A percentile compares a stretch with the other conserved stretches of the same genome.
phyloP scores from a whole-genome alignment of 2,113 vertebrate genomes.

The Bos indicus region DNA sequence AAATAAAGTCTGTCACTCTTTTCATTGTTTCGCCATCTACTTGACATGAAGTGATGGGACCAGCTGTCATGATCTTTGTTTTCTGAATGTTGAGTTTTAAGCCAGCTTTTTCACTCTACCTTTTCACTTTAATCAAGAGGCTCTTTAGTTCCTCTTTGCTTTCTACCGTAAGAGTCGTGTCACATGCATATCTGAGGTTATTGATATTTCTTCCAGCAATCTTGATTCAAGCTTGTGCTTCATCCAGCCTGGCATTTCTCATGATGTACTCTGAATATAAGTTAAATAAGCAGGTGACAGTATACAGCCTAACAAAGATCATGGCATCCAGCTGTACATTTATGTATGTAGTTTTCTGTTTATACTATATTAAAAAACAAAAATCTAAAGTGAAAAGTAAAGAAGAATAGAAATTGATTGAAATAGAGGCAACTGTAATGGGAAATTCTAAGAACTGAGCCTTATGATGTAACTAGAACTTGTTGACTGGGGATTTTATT shows the following conservation, averaged over 20 bases:
- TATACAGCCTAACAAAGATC: too few relatives aligned
- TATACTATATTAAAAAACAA: background rate
- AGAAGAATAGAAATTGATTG: background rate
- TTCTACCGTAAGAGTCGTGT: background rate
- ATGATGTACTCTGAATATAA: too few relatives aligned
- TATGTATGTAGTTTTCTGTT: background rate
- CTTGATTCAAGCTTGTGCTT: too few relatives aligned
- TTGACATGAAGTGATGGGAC: background rate
- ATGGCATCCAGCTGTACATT: background rate
- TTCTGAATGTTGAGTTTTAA: background rate
- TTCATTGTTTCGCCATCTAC: background rate
- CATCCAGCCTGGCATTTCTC: too few relatives aligned
- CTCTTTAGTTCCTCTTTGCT: background rate
- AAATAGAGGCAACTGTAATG: background rate
- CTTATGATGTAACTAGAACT: background rate
- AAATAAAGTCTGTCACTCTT: background rate
- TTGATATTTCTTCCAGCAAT: background rate
- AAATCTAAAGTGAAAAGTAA: background rate
- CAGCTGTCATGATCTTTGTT: background rate
- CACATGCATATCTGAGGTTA: background rate
- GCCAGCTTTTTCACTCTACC: background rate
- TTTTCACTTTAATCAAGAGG: background rate
- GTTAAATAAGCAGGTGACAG: too few relatives aligned
- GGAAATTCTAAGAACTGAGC: background rate
- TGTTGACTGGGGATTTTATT: constrained; percentile 14